These are phyloP conservation scores for Jacana jacana DNA, from an alignment of 2,113 vertebrate species.

Conservation along the genomic window DNA sequence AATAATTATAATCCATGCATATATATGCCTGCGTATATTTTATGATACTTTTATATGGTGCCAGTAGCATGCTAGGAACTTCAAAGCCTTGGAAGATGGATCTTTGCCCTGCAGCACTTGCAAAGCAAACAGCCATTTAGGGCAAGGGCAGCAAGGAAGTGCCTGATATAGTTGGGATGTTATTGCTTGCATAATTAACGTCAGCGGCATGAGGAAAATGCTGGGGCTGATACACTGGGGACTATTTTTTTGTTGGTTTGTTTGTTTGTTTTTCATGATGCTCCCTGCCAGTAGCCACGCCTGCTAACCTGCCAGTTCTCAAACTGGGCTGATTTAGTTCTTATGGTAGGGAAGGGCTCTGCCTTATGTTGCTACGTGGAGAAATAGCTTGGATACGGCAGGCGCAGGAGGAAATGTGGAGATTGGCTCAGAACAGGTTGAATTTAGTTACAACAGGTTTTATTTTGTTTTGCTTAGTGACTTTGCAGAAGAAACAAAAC, in stretches of 20 bases:
- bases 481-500: neutral
- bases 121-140: neutral
- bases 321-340: neutral
- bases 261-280: neutral
- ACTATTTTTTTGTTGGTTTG: neutral
- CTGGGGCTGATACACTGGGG: too few species aligned
- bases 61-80: neutral
- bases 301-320: neutral
- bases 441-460: neutral
- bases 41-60: neutral
- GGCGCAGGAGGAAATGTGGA: neutral
- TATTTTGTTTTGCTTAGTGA: neutral
- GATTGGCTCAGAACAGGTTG: neutral
- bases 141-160: neutral
- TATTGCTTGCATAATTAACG: neutral
- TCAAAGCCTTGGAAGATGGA: neutral
- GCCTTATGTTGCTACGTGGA: neutral
- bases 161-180: neutral
- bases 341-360: neutral
- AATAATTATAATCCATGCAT: neutral
- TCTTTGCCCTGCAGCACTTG: neutral
- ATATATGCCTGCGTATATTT: neutral
- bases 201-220: neutral
- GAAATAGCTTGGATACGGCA: neutral
- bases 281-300: neutral